phyloP scores from a whole-genome alignment of 2,113 vertebrate genomes.

The Trichomycterus rosablanca region DNA sequence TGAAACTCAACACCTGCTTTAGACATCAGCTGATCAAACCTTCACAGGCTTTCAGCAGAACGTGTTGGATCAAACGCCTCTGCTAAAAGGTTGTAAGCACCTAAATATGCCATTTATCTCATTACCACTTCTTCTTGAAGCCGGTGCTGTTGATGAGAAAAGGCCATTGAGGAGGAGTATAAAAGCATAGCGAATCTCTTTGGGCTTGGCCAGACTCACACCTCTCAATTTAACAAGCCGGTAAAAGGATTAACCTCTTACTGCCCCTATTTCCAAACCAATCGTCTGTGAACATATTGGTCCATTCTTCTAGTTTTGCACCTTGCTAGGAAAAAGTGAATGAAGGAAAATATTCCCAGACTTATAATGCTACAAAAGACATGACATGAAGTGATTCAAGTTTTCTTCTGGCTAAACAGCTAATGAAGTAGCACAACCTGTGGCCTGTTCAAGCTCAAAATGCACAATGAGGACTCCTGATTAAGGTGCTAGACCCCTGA shows the following conservation, averaged over 20 bases:
- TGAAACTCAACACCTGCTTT: too few species aligned
- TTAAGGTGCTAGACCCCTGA: too few species aligned
- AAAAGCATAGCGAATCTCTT: slow-evolving; percentile 21
- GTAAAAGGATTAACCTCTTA: slow-evolving; percentile 41
- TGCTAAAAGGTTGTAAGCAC: slow-evolving; percentile 22
- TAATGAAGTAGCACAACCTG: too few species aligned
- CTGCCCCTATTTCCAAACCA: background rate
- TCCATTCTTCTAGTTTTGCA: background rate
- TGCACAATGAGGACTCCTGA: too few species aligned
- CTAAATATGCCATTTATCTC: slow-evolving; percentile 11
- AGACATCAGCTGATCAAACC: slow-evolving; percentile 5
- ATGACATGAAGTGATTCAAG: too few species aligned
- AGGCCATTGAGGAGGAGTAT: slow-evolving; percentile 14
- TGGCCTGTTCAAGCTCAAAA: too few species aligned
- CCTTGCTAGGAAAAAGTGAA: slow-evolving; percentile 4
- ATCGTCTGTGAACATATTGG: too few species aligned
- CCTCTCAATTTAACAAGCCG: slow-evolving; percentile 21
- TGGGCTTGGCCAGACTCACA: slow-evolving; percentile 19
- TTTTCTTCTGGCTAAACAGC: too few species aligned
- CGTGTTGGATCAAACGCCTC: slow-evolving; percentile 1
- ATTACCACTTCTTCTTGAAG: background rate
- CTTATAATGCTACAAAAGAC: too few species aligned
- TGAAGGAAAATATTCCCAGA: background rate
- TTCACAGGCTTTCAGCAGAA: background rate
- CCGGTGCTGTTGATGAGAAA: slow-evolving; percentile 23